Evolutionary conservation across 2,888 invertebrate genomes (phyloP), one percentile per base, ranked within the genome.

Genomic region (Pimpla rufipes): DNA sequence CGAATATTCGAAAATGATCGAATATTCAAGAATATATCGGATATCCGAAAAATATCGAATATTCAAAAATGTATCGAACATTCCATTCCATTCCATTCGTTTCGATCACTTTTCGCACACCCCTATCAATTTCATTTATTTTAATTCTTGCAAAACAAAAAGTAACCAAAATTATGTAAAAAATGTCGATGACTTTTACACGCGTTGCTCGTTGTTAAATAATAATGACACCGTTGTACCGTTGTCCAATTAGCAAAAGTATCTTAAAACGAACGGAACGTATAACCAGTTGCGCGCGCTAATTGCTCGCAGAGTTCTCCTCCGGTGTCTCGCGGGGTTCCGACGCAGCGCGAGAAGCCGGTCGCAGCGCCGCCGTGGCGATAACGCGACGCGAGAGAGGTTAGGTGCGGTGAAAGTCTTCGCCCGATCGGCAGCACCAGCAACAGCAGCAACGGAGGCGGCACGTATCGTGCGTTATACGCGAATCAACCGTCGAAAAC

Each of bases 331-430:
- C 29, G 29, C 5, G 3, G 29, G 16, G 21, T 59, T 59, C 35
- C 35, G 7, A 10, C 18, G 23, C 57, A 55, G 18, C 50, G 35
- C 16, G 21, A 50, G 21, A n/a, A n/a, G n/a, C n/a, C n/a, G n/a
- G 47, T 5, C n/a, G n/a, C n/a, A n/a, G n/a, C n/a, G n/a, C 13
- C 47, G n/a, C 47, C 45, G 40, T 8, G 55, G 23, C 71, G 16
- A 73, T 59, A 59, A 42, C n/a, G 29, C n/a, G n/a, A n/a, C n/a
- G 45, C 57, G 45, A 45, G 47, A 50, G 74, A 74, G 62, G 74
- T 50, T 37, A 74, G 74, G 35, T n/a, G n/a, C 18, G 13, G 74
- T 62, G 74, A 74, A 74, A 74, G 74, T 74, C 50, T 21, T 29
- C 7, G n/a, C 3, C 18, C 6, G 10, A n/a, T 5, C 11, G 8